Percentiles rank a stretch among this genome's conserved stretches.
phyloP scores from a whole-genome alignment of 2,113 vertebrate genomes.

The Henicopernis longicauda region DNA sequence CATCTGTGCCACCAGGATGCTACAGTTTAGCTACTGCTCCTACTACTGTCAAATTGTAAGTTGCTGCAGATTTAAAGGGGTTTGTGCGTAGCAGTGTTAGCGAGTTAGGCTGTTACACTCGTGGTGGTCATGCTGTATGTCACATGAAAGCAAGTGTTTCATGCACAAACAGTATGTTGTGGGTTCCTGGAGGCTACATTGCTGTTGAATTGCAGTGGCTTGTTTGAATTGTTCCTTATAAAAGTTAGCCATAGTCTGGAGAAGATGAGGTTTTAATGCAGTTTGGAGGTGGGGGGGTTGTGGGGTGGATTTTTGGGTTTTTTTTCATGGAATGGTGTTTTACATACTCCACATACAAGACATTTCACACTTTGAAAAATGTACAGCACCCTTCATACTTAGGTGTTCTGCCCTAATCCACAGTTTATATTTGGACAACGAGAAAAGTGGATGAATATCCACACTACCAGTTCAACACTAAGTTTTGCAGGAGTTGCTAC shows the following conservation, averaged over 20 bases:
- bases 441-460: not conserved
- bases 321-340: not conserved
- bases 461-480: not conserved
- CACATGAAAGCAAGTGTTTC: not conserved
- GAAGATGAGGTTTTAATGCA: not conserved
- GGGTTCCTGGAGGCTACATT: not conserved
- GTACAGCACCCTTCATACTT: not conserved
- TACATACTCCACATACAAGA: not conserved
- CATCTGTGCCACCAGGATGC: not conserved
- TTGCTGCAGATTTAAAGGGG: not conserved
- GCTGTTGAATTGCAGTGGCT: not conserved
- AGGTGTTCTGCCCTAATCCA: not conserved
- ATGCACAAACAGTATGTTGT: not conserved
- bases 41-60: not conserved
- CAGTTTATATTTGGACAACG: fast-evolving
- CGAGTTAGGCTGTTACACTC: not conserved
- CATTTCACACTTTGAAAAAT: not conserved
- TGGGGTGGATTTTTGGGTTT: not conserved
- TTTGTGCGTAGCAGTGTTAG: not conserved
- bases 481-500: not conserved
- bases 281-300: not conserved
- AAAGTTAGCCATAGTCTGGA: not conserved
- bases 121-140: fast-evolving
- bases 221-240: not conserved
- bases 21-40: not conserved